Base-by-base conservation (phyloP, 2,113 vertebrate species). In the Epinephelus cyanopodus region DNA sequence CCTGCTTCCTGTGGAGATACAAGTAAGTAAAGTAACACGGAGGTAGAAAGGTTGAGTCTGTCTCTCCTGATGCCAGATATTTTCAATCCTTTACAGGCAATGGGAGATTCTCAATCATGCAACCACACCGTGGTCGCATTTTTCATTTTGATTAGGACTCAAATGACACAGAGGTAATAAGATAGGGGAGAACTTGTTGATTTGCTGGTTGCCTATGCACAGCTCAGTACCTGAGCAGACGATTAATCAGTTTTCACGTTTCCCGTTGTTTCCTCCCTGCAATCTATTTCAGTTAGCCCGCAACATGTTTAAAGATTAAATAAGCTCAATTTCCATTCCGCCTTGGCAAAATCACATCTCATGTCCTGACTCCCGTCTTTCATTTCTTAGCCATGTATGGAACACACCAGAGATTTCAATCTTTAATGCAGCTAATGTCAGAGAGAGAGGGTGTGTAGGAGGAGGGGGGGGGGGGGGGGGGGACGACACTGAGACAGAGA, bases 341-440 rank as follows among this genome's bases (percentile, higher is more conserved):
- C 62, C 39, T 50, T 0, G 2, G 62, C 73, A 60, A 74, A 81
- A 85, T 87, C 69, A 69, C 42, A 74, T 66, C 86, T 68, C 68
- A 27, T 63, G 86, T 77, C 73, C 73, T 61, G 77, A 76, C 11
- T 53, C 70, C 68, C 56, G 57, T 64, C 85, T 81, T 87, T 90
- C 88, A 85, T 70, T 80, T 85, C 69, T 74, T 74, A 63, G 78
- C 66, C 85, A 72, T 76, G 70, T 47, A 67, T 62, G 65, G 27
- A 81, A 74, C 60, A 73, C 63, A 71, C 57, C 68, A 62, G 70
- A 77, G 80, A 85, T 85, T 61, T 89, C 71, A 87, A 90, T 90
- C 84, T 94, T 92, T 90, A 93, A 94, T 93, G 91, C 7, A 33
- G 75, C 74, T 85, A 84, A 90, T 85, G 87, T 89, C 68, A 83